Percentiles rank a stretch among this genome's conserved stretches.
Conservation (phyloP, 2,888 invertebrate genomes). For the Tridacna gigas region DNA sequence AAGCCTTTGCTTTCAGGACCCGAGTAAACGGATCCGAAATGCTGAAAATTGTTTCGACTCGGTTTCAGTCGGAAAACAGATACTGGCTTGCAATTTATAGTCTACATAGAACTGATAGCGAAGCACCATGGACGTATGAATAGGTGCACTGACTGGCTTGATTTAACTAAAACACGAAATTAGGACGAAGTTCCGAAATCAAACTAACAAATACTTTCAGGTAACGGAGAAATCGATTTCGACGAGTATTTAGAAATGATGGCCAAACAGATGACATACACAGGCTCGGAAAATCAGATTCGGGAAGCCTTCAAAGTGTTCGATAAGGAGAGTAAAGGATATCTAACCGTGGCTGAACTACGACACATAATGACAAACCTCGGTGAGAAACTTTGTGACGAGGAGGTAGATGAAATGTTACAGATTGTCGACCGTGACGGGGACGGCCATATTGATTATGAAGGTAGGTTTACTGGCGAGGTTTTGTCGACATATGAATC, state of each 20-base stretch:
- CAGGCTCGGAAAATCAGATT: slow-evolving; percentile 58
- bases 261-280: slow-evolving; percentile 51
- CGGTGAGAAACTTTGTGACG: slow-evolving; percentile 55
- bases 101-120: too few relatives aligned
- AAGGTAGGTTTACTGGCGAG: slow-evolving; percentile 39
- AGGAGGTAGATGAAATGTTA: slow-evolving; percentile 66
- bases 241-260: slow-evolving; percentile 62
- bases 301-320: slow-evolving; percentile 62
- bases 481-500: too few relatives aligned
- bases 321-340: slow-evolving; percentile 47
- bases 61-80: too few relatives aligned
- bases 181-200: too few relatives aligned
- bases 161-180: too few relatives aligned
- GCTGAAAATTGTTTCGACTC: too few relatives aligned
- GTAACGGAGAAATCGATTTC: slow-evolving; percentile 60
- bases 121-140: too few relatives aligned
- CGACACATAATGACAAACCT: slow-evolving; percentile 61
- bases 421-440: slow-evolving; percentile 60
- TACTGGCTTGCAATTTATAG: too few relatives aligned
- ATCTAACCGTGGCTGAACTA: slow-evolving; percentile 51
- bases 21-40: too few relatives aligned
- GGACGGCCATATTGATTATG: slow-evolving; percentile 61
- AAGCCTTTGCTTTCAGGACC: too few relatives aligned
- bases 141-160: too few relatives aligned
- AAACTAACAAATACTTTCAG: slow-evolving; percentile 14